Evolutionary conservation across 2,888 invertebrate species (phyloP), one percentile per base, ranked within the genome.

Genomic region (Euphydryas editha): DNA sequence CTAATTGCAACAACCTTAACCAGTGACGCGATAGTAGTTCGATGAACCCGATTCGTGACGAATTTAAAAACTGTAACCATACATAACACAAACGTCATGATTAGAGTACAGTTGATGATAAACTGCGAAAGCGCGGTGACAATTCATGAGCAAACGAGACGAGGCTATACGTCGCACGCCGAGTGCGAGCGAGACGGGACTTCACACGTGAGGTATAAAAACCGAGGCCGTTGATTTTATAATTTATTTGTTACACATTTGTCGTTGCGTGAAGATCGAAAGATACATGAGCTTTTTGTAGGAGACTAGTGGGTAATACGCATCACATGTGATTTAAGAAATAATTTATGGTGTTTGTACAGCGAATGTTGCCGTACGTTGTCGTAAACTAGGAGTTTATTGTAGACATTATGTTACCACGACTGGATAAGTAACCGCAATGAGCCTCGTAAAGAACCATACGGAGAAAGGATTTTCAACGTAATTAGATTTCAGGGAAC

Each of bases 171-270:
- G 70, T 74, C 68, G 68, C 65, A 65, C 65, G 71, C 62, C 57
- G 64, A 18, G 86, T 62, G 75, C 37, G 79, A 89, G 73, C 70
- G 77, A 75, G 86, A 87, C 70, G 70, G 75, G 74, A 71, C 69
- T 75, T 77, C 78, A 81, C 82, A 81, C 81, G 79, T 79, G 83
- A 83, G 73, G 82, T 86, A 89, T 90, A 92, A 92, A 92, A 92
- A 92, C 84, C 75, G 81, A 75, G 81, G 80, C 85, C 84, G 90
- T 91, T 92, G 92, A 91, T 92, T 92, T 91, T 85, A 91, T 92
- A 92, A 92, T 92, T 92, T 92, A 92, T 92, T 90, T 92, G 92
- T 92, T 87, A 91, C 91, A 91, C 90, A 92, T 92, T 92, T 91
- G 92, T 92, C 92, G 92, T 91, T 86, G 88, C 92, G 90, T 92